Conservation (phyloP, 2,797 vertebrate genomes). For the Falco peregrinus region DNA sequence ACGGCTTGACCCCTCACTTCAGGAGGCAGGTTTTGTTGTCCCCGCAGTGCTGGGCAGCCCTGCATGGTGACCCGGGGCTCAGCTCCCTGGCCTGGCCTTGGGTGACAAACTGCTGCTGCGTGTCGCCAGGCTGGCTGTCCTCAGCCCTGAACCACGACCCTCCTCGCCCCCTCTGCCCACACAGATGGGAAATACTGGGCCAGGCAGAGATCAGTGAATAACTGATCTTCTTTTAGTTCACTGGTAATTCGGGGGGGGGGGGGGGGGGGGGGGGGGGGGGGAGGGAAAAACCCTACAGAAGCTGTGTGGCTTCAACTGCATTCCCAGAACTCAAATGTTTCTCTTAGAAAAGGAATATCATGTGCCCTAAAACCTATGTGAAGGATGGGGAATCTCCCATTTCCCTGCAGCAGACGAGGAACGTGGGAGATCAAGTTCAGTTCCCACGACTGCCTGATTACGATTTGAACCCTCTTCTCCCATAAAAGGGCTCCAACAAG, state of each 20-base stretch:
- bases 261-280: too few relatives aligned
- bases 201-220: background rate
- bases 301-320: background rate
- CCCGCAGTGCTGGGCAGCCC: background rate
- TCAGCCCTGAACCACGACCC: fast-evolving
- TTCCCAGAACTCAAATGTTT: background rate
- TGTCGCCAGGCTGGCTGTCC: background rate
- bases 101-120: background rate
- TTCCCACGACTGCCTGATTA: background rate
- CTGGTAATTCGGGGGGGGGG: background rate
- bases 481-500: background rate
- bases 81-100: background rate
- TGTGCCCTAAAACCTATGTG: fast-evolving
- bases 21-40: background rate
- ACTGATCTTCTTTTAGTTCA: background rate
- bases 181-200: background rate
- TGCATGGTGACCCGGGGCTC: background rate
- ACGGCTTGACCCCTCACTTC: fast-evolving
- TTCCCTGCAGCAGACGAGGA: background rate
- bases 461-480: background rate
- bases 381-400: background rate
- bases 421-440: background rate
- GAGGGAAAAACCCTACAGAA: background rate
- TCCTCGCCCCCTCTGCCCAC: background rate
- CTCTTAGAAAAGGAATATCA: background rate